These are phyloP conservation scores for Trachythela sp. DNA, from an alignment of 64 coral and sea anemone genomes.

Conservation along the genomic window DNA sequence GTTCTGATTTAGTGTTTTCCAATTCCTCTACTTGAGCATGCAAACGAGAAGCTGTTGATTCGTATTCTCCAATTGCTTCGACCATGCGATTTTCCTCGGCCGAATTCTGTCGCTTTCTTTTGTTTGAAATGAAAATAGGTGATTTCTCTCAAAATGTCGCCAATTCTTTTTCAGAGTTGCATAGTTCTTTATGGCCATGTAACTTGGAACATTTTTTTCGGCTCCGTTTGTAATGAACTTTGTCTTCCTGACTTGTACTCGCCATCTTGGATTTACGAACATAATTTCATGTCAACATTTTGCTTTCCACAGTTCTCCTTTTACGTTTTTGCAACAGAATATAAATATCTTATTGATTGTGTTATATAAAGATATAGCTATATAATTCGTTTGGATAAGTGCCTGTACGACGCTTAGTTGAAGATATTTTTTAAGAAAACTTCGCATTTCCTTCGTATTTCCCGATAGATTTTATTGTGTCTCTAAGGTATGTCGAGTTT, in stretches of 20 bases:
- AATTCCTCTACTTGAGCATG: not conserved
- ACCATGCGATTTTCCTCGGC: not conserved
- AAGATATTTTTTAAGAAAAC: not conserved
- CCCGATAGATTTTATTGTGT: not conserved
- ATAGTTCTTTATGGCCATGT: not conserved
- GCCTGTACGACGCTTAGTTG: not conserved
- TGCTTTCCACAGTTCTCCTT: not conserved
- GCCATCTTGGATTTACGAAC: conserved; percentile 2
- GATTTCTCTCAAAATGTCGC: not conserved
- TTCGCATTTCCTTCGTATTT: too few relatives aligned
- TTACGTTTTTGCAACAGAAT: not conserved
- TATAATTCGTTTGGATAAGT: not conserved
- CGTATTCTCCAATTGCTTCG: not conserved
- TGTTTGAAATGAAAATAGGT: not conserved
- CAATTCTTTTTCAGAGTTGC: not conserved
- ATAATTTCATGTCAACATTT: not conserved
- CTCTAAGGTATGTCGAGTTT: not conserved
- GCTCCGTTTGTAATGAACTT: not conserved
- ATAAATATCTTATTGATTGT: not conserved
- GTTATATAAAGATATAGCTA: not conserved
- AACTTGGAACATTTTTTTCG: conserved; percentile 15
- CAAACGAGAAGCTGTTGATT: not conserved
- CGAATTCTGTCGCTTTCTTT: not conserved
- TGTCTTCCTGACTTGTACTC: not conserved
- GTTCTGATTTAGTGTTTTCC: not conserved